Evolutionary conservation across 2,797 vertebrate species (phyloP).

Genomic region (Hemitrygon akajei): DNA sequence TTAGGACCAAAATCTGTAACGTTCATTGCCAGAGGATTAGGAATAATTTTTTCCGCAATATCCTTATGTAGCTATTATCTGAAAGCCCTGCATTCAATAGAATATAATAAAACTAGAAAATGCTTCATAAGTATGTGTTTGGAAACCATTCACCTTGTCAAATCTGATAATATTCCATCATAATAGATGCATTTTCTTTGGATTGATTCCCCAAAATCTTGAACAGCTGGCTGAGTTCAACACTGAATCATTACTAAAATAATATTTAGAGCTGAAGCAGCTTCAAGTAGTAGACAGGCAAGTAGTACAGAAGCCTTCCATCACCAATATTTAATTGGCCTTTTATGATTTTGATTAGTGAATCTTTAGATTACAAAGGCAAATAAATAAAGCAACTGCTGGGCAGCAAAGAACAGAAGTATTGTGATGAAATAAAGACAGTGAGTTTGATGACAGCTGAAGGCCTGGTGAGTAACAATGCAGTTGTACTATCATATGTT

Average conservation of each 20-base stretch:
- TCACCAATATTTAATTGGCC: neutral
- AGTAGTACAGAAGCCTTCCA: neutral
- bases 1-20: too few relatives aligned
- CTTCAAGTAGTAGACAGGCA: neutral
- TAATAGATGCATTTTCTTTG: neutral
- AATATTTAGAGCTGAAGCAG: neutral
- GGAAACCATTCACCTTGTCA: neutral
- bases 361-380: neutral
- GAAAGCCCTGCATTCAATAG: neutral
- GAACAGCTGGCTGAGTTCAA: neutral
- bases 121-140: neutral
- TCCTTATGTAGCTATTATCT: neutral
- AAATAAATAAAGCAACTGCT: neutral
- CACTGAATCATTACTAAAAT: neutral
- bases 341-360: neutral
- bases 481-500: too few relatives aligned
- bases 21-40: neutral
- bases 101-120: neutral
- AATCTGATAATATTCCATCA: neutral
- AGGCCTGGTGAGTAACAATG: neutral
- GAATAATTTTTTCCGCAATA: neutral
- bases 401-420: neutral
- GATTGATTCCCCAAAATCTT: neutral
- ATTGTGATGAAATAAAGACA: neutral
- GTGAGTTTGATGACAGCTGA: too few relatives aligned